phyloP scores from a whole-genome alignment of 2,888 invertebrate genomes.

The Blomia tropicalis region DNA sequence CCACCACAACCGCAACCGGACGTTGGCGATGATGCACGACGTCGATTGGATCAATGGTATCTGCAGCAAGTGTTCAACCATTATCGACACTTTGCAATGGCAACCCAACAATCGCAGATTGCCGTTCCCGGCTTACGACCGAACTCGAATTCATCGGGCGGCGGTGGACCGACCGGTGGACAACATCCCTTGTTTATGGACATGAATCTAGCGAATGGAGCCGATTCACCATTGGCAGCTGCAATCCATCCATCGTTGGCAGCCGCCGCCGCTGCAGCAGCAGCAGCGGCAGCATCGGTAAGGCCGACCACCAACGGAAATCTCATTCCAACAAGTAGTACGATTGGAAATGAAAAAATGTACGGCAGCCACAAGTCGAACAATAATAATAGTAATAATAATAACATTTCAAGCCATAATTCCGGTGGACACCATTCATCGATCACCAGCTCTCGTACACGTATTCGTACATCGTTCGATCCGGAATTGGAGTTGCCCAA shows the following conservation, averaged over 20 bases:
- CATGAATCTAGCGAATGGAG: constrained; percentile 15
- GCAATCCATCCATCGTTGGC: constrained; percentile 11
- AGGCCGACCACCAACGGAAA: background rate
- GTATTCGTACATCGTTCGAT: constrained; percentile 92
- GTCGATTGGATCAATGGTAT: constrained; percentile 86
- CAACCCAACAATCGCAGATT: constrained; percentile 21
- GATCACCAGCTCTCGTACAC: constrained; percentile 32
- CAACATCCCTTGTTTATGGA: constrained; percentile 21
- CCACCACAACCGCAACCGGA: constrained; percentile 34
- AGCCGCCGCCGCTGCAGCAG: constrained; percentile 2
- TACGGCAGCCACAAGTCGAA: constrained; percentile 4
- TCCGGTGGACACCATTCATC: constrained; percentile 10
- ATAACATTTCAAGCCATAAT: background rate
- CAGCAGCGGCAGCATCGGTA: background rate
- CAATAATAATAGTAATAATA: constrained; percentile 7
- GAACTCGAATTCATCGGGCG: background rate
- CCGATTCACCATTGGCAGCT: background rate
- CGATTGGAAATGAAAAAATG: background rate
- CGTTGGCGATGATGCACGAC: constrained; percentile 60
- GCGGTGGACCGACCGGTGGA: background rate
- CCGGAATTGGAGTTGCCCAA: constrained; percentile 90
- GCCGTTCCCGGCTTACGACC: constrained; percentile 18
- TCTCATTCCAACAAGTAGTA: background rate
- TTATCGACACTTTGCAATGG: constrained; percentile 29
- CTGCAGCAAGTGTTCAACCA: constrained; percentile 34